Evolutionary conservation across 1,140 invertebrate genomes (phyloP), one percentile per base, ranked within the genome.

Genomic region (Amyelois transitella): DNA sequence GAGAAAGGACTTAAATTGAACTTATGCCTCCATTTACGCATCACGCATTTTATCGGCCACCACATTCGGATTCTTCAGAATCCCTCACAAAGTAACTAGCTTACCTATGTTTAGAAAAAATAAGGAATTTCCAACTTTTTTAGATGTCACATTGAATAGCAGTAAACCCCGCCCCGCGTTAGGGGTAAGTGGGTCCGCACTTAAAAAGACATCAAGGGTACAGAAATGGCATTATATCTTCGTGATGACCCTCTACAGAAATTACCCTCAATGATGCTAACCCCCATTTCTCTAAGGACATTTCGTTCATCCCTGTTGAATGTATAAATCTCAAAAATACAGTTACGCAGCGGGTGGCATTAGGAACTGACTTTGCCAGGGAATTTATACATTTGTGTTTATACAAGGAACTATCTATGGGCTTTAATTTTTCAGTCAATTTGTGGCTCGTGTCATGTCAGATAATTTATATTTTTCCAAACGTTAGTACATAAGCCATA

Each of bases 161-260:
- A 50, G 53, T 51, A 58, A 54, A 56, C 62, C 52, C 65, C 62
- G 58, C 62, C 59, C 55, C 62, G 65, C 62, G 66, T 80, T 78
- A 75, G 76, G 77, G 77, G 75, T 79, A 81, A 83, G 75, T 81
- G 74, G 80, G 72, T 64, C 69, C 72, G 73, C 72, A 75, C 75
- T 77, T 72, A 82, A 85, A 85, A 82, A 79, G 74, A 85, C 79
- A 85, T 82, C 79, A 79, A 76, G 77, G 74, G 69, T 75, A 77
- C 67, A 81, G 75, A 85, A 79, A 84, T 81, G 66, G 74, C 73
- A 76, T 82, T 84, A 81, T 84, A 79, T 76, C 76, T 81, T 81
- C 73, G 69, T 79, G 77, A 83, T 83, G 76, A 77, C 81, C 75
- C 78, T 77, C 66, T 66, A 66, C 70, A 72, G 70, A 79, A 76